phyloP scores from a whole-genome alignment of 2,888 invertebrate species.

The Acanthosepion lycidas region DNA sequence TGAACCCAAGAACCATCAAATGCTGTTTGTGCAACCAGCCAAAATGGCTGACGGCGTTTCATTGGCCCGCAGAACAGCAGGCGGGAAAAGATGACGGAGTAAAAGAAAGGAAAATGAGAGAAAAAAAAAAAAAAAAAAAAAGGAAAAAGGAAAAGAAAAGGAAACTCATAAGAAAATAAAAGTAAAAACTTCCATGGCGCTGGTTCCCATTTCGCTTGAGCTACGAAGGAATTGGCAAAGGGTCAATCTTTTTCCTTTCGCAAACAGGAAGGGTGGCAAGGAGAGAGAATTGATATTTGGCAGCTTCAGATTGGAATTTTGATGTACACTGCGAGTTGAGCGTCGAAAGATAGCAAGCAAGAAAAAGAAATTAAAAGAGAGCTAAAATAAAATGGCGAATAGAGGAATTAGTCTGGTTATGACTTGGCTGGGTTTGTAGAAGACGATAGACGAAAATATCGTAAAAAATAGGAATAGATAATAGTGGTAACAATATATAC shows the following conservation, averaged over 20 bases:
- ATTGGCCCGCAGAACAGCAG: not conserved
- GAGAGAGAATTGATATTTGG: not conserved
- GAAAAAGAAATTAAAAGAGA: not conserved
- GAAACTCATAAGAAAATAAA: no score
- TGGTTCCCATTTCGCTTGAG: not conserved
- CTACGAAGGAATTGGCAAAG: constrained; percentile 33
- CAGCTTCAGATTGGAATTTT: not conserved
- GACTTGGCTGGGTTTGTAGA: not conserved
- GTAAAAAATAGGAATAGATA: no score
- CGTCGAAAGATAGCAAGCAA: not conserved
- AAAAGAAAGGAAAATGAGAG: not conserved
- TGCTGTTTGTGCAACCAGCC: not conserved
- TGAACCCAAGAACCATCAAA: not conserved
- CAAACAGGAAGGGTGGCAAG: not conserved
- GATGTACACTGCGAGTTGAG: not conserved
- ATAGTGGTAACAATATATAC: no score
- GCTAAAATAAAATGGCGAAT: not conserved
- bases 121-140: not conserved
- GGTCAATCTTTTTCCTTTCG: not conserved
- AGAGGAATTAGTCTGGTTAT: not conserved
- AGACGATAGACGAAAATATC: not conserved
- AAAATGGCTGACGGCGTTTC: not conserved
- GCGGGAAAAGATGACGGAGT: not conserved
- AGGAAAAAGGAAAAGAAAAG: not conserved
- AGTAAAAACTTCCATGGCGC: not conserved